Evolutionary conservation across 2,797 vertebrate species (phyloP), one percentile per base, ranked within the genome.

Genomic region (Tadarida brasiliensis): DNA sequence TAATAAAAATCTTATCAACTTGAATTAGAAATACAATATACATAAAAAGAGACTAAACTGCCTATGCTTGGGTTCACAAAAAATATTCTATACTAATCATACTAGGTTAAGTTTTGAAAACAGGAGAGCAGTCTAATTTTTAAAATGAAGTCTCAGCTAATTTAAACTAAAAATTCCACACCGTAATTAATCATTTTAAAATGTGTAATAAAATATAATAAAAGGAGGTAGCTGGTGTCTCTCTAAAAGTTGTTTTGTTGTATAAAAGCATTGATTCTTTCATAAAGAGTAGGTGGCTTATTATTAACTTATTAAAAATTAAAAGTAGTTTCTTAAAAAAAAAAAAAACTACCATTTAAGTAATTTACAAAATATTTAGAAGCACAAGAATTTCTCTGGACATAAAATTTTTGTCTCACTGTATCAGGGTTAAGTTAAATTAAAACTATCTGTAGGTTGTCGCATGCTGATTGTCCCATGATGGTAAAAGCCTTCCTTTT

Each of bases 91-190:
- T 54, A 81, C 22, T 71, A 89, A 61, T 85, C 57, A 95, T 15
- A 65, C n/a, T n/a, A 59, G 22, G 70, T 90, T 68, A 80, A 67
- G 35, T 87, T 95, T 70, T 68, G 92, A 97, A 97, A 97, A 97
- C 56, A 54, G 93, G 63, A 96, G 84, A 94, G 59, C 26, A 86
- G 47, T 86, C 71, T 10, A 10, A 87, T 20, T 78, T 91, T 89
- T 30, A 91, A 70, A 91, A 77, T 70, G 35, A 88, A 91, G 33
- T 71, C 51, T 16, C 15, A 70, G 57, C 15, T 90, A 54, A 70
- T 73, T 93, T 76, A 61, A 89, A 94, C 76, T 0, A 71, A 44
- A 92, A 89, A 84, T 51, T 70, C 59, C 70, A 28, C 5, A 56
- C 30, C 12, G 1, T 0, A 90, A 73, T 44, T 54, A 96, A 71